A percentile compares a stretch with the other conserved stretches of the same genome.
Evolutionary conservation across 2,797 vertebrate genomes (phyloP).

Genomic region (Coluber constrictor): DNA sequence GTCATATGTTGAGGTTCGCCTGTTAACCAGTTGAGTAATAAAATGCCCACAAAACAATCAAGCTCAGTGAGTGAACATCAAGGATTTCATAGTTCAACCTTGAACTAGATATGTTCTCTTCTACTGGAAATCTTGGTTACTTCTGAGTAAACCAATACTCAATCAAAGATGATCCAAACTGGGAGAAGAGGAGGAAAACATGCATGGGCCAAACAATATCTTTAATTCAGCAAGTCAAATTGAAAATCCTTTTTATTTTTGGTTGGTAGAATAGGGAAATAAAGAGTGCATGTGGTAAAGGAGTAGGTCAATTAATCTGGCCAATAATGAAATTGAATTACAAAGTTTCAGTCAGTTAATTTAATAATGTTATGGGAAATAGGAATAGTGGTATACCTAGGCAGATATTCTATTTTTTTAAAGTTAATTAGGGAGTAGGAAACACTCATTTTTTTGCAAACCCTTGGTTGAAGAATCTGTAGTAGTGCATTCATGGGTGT

Average conservation of each 20-base stretch:
- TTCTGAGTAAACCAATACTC: background rate
- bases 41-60: background rate
- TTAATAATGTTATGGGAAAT: background rate
- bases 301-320: background rate
- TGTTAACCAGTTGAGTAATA: background rate
- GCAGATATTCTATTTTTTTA: background rate
- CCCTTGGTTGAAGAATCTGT: background rate
- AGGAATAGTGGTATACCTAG: background rate
- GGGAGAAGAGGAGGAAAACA: background rate
- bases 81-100: background rate
- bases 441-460: background rate
- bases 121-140: background rate
- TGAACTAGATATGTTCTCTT: no score
- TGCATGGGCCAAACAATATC: background rate
- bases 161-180: background rate
- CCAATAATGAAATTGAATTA: background rate
- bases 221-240: background rate
- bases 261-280: background rate
- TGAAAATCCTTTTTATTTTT: background rate
- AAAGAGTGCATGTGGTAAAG: background rate
- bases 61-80: background rate
- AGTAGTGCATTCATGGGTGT: background rate
- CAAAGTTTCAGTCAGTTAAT: background rate
- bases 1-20: background rate
- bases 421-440: background rate